Percentiles rank a stretch among this genome's conserved stretches.
Conservation (phyloP, 1,140 invertebrate species). For the Leptopilina boulardi region DNA sequence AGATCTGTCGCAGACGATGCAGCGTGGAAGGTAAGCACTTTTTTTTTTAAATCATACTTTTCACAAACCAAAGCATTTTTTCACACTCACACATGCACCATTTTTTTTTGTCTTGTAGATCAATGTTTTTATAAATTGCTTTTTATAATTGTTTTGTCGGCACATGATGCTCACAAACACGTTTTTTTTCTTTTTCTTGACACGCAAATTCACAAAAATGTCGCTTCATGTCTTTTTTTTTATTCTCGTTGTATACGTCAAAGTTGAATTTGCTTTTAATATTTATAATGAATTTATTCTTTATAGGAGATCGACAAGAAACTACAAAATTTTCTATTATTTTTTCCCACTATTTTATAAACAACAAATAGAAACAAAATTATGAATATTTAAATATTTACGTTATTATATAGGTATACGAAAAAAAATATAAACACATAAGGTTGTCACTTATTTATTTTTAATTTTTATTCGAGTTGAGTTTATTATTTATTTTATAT, state of each 20-base stretch:
- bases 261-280: neutral
- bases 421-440: too few species aligned
- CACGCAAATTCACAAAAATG: neutral
- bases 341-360: neutral
- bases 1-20: slow-evolving; percentile 58
- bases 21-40: slow-evolving; percentile 59
- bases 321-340: neutral
- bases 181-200: neutral
- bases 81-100: neutral
- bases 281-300: slow-evolving; percentile 14
- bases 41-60: slow-evolving; percentile 19
- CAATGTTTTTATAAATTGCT: neutral
- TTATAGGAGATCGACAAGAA: slow-evolving; percentile 3
- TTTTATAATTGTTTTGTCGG: neutral
- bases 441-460: too few species aligned
- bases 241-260: neutral
- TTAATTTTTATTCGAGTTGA: too few species aligned
- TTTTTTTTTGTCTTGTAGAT: slow-evolving; percentile 12
- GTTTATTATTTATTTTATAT: too few species aligned
- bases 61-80: slow-evolving; percentile 11
- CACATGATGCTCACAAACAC: neutral
- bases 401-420: too few species aligned
- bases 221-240: neutral
- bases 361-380: neutral
- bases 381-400: neutral